Evolutionary conservation across 1,140 invertebrate genomes (phyloP).

Genomic region (Vanessa tameamea): DNA sequence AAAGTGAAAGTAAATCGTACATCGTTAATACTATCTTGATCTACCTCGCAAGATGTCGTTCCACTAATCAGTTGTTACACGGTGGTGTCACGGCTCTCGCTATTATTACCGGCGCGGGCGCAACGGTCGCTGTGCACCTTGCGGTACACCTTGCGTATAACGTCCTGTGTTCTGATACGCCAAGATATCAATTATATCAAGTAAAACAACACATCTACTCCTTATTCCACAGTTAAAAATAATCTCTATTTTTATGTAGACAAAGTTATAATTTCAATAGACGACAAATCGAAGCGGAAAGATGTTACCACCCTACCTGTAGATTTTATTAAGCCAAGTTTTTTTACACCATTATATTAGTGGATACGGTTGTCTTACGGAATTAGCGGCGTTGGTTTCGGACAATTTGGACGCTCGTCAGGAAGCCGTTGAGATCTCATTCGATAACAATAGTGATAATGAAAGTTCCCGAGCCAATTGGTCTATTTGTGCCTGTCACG

Average conservation of each 20-base stretch:
- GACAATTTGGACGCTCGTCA: slow-evolving; percentile 48
- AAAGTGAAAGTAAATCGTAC: slow-evolving; percentile 27
- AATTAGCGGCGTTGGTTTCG: slow-evolving; percentile 55
- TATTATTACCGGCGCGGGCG: slow-evolving; percentile 48
- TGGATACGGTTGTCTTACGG: slow-evolving; percentile 67
- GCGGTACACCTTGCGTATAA: slow-evolving; percentile 64
- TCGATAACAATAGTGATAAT: slow-evolving; percentile 55
- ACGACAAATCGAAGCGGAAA: slow-evolving; percentile 28
- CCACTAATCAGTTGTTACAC: slow-evolving; percentile 68
- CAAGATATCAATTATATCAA: slow-evolving; percentile 54
- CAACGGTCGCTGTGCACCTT: slow-evolving; percentile 66
- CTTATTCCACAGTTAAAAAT: slow-evolving; percentile 11
- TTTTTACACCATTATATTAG: slow-evolving; percentile 49
- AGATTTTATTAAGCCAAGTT: slow-evolving; percentile 61
- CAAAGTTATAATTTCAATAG: slow-evolving; percentile 31
- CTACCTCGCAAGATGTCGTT: slow-evolving; percentile 41
- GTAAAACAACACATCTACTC: slow-evolving; percentile 24
- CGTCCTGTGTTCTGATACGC: slow-evolving; percentile 53
- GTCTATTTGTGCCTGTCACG: slow-evolving; percentile 48
- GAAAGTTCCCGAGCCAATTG: slow-evolving; percentile 34
- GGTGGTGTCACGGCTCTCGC: slow-evolving; percentile 52
- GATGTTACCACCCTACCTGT: slow-evolving; percentile 60
- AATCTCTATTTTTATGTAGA: not conserved
- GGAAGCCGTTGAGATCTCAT: slow-evolving; percentile 64
- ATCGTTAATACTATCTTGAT: slow-evolving; percentile 33